phyloP scores from a whole-genome alignment of 2,113 vertebrate species.

The Ceratotherium simum region DNA sequence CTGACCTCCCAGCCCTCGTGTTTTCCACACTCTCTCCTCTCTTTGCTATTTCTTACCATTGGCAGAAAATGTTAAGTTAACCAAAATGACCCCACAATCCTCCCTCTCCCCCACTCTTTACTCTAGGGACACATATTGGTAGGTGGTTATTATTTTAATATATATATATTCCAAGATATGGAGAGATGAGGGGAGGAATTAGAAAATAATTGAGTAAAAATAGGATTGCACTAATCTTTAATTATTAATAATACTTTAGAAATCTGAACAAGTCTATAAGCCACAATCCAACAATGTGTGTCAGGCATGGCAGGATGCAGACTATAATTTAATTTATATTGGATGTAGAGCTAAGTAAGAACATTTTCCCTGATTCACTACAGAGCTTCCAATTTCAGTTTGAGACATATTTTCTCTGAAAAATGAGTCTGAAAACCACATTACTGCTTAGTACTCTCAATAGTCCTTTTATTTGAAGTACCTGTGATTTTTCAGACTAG shows the following conservation, averaged over 20 bases:
- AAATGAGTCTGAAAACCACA: slow-evolving; percentile 4
- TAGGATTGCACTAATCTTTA: not conserved
- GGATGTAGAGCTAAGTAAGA: not conserved
- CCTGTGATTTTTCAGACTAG: not conserved
- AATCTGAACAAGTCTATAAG: not conserved
- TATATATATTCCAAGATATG: not conserved
- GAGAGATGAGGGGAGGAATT: not conserved
- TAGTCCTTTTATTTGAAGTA: not conserved
- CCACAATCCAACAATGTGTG: not conserved
- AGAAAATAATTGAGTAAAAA: slow-evolving; percentile 7
- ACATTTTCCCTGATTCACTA: not conserved
- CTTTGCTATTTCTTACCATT: not conserved
- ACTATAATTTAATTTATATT: slow-evolving; percentile 21
- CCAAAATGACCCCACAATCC: not conserved
- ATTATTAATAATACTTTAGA: not conserved
- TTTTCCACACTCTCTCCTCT: not conserved
- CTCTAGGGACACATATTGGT: not conserved
- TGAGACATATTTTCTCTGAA: not conserved
- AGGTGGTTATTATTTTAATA: not conserved
- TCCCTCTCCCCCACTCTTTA: not conserved
- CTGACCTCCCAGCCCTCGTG: not conserved
- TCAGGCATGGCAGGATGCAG: not conserved
- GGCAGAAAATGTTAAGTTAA: not conserved
- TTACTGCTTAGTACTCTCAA: not conserved
- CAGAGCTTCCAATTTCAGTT: not conserved